A percentile compares a stretch with the other conserved stretches of the same genome.
Evolutionary conservation across 2,113 vertebrate species (phyloP).

Genomic region (Okapia johnstoni): DNA sequence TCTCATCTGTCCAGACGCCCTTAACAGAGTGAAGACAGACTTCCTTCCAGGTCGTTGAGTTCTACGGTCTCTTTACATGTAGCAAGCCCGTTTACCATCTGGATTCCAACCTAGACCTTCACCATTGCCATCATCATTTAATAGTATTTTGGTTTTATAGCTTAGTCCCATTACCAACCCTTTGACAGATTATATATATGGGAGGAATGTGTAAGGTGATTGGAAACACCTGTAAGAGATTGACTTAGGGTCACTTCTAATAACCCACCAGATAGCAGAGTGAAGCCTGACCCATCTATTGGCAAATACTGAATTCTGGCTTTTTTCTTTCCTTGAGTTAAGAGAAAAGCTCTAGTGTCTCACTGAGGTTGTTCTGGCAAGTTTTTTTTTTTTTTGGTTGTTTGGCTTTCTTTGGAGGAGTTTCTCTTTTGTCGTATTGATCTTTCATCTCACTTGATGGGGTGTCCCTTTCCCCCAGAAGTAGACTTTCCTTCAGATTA

Average conservation of each 20-base stretch:
- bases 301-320: neutral
- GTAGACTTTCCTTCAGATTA: slow-evolving; percentile 8
- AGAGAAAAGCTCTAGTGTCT: slow-evolving; percentile 29
- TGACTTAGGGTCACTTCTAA: neutral
- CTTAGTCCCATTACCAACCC: neutral
- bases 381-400: neutral
- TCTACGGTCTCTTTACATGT: slow-evolving; percentile 1
- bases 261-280: neutral
- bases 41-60: slow-evolving; percentile 14
- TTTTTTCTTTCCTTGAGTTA: slow-evolving; percentile 7
- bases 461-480: neutral
- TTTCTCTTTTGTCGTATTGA: neutral
- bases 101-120: neutral
- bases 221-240: neutral
- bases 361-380: neutral
- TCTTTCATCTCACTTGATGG: neutral
- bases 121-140: neutral
- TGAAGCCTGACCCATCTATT: slow-evolving; percentile 18
- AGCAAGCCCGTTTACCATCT: slow-evolving; percentile 6
- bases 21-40: neutral
- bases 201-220: neutral
- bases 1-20: neutral
- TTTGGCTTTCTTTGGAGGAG: too few species aligned
- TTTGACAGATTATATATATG: neutral
- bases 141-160: neutral